These are phyloP conservation scores for Melinaea menophilus DNA, from an alignment of 2,888 invertebrate species.

Conservation along the genomic window DNA sequence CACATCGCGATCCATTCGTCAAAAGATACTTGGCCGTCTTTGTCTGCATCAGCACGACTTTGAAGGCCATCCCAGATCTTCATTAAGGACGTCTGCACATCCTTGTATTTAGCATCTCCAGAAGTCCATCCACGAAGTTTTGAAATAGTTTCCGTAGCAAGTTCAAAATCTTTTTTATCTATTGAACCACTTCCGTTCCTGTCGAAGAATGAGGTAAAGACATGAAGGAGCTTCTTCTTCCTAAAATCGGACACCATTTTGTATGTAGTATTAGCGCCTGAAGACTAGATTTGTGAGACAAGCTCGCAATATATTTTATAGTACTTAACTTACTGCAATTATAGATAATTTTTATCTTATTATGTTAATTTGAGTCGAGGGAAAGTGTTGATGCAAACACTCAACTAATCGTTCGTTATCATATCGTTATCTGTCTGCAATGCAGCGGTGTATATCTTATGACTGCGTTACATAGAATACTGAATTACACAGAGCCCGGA, in stretches of 20 bases:
- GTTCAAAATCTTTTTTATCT: constrained; percentile 91
- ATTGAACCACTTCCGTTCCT: constrained; percentile 92
- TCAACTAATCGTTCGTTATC: constrained; percentile 32
- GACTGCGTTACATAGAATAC: not conserved
- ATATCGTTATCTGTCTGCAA: constrained; percentile 39
- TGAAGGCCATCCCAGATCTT: constrained; percentile 91
- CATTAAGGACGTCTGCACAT: constrained; percentile 84
- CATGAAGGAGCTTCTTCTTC: constrained; percentile 90
- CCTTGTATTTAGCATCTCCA: constrained; percentile 84
- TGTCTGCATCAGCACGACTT: constrained; percentile 88
- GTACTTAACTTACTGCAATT: constrained; percentile 21
- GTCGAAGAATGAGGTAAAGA: constrained; percentile 93
- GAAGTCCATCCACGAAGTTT: constrained; percentile 86
- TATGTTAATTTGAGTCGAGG: constrained; percentile 23
- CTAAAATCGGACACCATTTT: constrained; percentile 89
- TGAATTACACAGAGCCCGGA: not conserved
- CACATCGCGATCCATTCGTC: constrained; percentile 94
- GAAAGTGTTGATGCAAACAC: constrained; percentile 23
- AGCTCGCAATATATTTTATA: constrained; percentile 27
- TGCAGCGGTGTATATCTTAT: constrained; percentile 35
- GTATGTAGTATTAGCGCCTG: constrained; percentile 34
- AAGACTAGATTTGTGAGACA: constrained; percentile 15
- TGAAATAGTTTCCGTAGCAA: constrained; percentile 90
- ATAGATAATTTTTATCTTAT: constrained; percentile 19
- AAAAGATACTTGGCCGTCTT: constrained; percentile 90